These are phyloP conservation scores for Alouatta palliata DNA, from an alignment of 2,113 vertebrate genomes.

Conservation along the genomic window DNA sequence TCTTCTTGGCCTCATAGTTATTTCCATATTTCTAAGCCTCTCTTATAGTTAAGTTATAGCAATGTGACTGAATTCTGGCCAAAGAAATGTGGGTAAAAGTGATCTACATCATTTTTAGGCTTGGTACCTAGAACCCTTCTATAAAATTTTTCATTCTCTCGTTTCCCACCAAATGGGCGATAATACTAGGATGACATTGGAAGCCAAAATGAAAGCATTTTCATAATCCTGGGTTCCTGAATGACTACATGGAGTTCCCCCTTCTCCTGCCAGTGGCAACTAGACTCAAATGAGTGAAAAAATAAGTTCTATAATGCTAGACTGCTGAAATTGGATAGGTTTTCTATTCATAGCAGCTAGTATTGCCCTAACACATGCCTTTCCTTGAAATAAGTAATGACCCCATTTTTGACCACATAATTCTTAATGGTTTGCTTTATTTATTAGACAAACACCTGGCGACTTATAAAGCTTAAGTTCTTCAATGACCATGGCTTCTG, in stretches of 20 bases:
- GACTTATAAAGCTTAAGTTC: background rate
- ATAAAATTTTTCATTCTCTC: background rate
- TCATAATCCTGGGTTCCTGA: background rate
- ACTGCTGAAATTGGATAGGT: background rate
- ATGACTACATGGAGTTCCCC: background rate
- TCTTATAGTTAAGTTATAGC: background rate
- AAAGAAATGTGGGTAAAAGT: background rate
- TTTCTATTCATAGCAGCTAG: background rate
- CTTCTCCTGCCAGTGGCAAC: background rate
- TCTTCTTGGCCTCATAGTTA: background rate
- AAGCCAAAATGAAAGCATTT: background rate
- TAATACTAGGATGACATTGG: background rate
- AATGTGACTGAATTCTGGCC: background rate
- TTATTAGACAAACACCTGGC: background rate
- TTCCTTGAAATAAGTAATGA: constrained; percentile 1
- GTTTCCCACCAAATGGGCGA: background rate
- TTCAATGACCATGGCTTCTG: background rate
- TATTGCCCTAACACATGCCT: background rate
- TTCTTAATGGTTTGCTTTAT: background rate
- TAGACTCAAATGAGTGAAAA: background rate
- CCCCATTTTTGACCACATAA: background rate
- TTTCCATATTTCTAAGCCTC: background rate
- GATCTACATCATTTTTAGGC: background rate
- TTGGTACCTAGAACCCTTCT: background rate
- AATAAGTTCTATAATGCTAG: background rate